phyloP scores from a whole-genome alignment of 2,888 invertebrate species.

The Acanthosepion esculentum region DNA sequence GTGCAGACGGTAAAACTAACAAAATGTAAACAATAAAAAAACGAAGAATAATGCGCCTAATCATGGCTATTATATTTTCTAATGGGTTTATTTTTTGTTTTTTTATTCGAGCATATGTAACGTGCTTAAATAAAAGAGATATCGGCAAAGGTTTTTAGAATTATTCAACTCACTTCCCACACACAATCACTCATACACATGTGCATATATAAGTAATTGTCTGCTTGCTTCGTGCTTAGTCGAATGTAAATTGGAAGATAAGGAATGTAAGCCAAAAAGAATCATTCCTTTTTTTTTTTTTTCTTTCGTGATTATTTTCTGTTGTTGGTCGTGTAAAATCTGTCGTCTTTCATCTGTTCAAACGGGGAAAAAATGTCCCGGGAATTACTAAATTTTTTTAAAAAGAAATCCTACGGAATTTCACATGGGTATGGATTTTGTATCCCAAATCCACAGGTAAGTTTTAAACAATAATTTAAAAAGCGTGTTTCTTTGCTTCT shows the following conservation, averaged over 20 bases:
- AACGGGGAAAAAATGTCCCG: background rate
- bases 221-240: background rate
- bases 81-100: no score
- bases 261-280: background rate
- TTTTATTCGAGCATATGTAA: no score
- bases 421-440: background rate
- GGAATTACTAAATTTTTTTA: background rate
- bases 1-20: no score
- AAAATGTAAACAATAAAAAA: no score
- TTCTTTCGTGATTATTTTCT: no score
- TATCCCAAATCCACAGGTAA: background rate
- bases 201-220: background rate
- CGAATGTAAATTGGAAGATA: no score
- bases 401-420: background rate
- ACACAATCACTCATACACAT: background rate
- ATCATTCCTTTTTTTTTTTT: background rate
- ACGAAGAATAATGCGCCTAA: no score
- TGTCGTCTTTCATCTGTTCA: background rate
- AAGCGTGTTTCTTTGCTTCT: no score
- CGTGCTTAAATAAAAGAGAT: no score
- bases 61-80: no score
- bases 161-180: background rate
- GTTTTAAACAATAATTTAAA: background rate
- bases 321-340: background rate
- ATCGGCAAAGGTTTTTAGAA: no score